phyloP scores from a whole-genome alignment of 1,140 invertebrate species.

The Drosophila saltans region DNA sequence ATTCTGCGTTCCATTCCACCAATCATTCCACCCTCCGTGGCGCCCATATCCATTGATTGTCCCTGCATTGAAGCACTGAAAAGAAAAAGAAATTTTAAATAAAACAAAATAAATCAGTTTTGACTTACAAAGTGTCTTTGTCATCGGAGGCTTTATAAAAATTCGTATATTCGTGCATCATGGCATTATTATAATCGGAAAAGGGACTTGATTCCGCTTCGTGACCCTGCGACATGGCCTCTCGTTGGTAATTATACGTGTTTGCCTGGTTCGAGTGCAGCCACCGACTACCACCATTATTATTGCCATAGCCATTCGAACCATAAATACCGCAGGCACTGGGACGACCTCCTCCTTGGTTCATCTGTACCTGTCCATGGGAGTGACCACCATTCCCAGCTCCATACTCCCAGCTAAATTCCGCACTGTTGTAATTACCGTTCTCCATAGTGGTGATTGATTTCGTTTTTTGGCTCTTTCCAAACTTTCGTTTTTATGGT shows the following conservation, averaged over 20 bases:
- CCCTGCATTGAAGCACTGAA: background rate
- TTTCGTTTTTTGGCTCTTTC: background rate
- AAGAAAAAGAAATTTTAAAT: background rate
- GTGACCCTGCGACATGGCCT: constrained; percentile 16
- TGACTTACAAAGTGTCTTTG: constrained; percentile 14
- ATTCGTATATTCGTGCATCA: constrained; percentile 41
- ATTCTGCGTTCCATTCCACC: constrained; percentile 6
- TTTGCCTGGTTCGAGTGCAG: constrained; percentile 58
- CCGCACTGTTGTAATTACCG: constrained; percentile 40
- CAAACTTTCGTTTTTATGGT: constrained; percentile 4
- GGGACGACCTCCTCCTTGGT: background rate
- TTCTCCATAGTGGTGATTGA: constrained; percentile 37
- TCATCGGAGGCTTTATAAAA: constrained; percentile 26
- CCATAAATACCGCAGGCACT: constrained; percentile 10
- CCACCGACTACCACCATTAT: constrained; percentile 49
- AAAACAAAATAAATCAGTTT: background rate
- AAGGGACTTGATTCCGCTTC: constrained; percentile 26
- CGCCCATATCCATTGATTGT: constrained; percentile 10
- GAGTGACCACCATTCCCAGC: constrained; percentile 9
- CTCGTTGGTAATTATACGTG: constrained; percentile 11
- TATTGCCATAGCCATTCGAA: constrained; percentile 33
- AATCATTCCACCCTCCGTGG: constrained; percentile 20
- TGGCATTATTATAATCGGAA: constrained; percentile 51
- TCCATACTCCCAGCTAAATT: constrained; percentile 53
- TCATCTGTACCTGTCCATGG: constrained; percentile 38